Evolutionary conservation across 2,113 vertebrate genomes (phyloP).

Genomic region (Pipa parva): DNA sequence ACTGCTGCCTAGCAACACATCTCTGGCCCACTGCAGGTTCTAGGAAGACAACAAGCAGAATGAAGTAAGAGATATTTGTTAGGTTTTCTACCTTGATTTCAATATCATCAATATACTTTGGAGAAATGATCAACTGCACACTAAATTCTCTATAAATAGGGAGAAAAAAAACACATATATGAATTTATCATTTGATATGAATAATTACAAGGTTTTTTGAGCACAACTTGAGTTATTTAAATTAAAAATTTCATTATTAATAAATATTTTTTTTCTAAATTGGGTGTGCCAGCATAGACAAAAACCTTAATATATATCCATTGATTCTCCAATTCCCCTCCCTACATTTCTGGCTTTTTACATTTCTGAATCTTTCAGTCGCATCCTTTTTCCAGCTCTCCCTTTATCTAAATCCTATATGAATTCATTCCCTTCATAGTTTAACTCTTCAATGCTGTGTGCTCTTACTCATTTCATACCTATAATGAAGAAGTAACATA

Average conservation of each 20-base stretch:
- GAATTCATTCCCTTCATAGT: background rate
- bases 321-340: background rate
- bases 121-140: background rate
- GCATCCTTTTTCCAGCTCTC: background rate
- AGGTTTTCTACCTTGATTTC: background rate
- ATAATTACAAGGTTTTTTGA: background rate
- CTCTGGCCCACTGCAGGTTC: slow-evolving; percentile 97
- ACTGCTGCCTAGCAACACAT: slow-evolving; percentile 98
- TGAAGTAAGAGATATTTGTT: slow-evolving; percentile 20
- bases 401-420: background rate
- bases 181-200: no score
- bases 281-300: background rate
- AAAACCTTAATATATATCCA: background rate
- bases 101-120: background rate
- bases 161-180: no score
- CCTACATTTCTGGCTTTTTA: background rate
- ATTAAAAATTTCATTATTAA: background rate
- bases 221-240: no score
- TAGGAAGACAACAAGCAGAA: slow-evolving; percentile 64
- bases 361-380: background rate
- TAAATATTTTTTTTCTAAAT: background rate
- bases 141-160: background rate
- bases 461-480: background rate
- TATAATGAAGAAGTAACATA: no score
- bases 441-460: no score